Base-by-base conservation (phyloP, 2,113 vertebrate genomes). In the Cyrtonyx montezumae region DNA sequence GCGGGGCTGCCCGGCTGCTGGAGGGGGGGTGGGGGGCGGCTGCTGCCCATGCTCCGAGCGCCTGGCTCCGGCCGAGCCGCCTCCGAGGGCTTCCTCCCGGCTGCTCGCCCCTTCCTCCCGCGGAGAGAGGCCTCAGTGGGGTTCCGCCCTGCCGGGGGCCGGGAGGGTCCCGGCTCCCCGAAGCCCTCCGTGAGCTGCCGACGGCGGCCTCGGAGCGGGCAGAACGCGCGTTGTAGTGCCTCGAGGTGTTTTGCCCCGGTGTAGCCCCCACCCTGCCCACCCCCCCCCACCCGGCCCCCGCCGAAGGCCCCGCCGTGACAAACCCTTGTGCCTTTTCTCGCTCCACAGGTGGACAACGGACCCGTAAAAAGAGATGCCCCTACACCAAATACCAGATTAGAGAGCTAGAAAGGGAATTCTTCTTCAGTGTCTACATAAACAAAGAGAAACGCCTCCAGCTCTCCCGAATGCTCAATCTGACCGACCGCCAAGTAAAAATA, bases 341-440 rank as follows among this genome's bases (percentile, higher is more conserved):
- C 96, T 93, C 97, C 97, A 91, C 98, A 99, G 99, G 98, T 99
- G 99, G 98, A 95, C 99, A 99, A 94, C 98, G 98, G 92, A 99
- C 98, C 26, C 98, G 99, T 92, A 99, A 99, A 97, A 99, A 99
- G 97, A 99, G 99, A 87, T 99, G 99, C 90, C 99, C 99, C 2
- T 99, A 99, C 92, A 98, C 99, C 69, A 99, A 99, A 94, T 99
- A 99, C 84, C 99, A 99, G 97, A 99, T 99, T 97, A 98, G 99
- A 90, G 99, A 99, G 97, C 98, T 99, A 95, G 99, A 99, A 97
- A 98, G 99, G 82, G 99, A 99, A 91, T 99, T 99, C 98, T 99
- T 99, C 96, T 99, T 99, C 98, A 99, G 99, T 81, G 99, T 99
- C 96, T 99, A 99, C 97, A 99, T 99, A 97, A 99, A 99, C 98